phyloP scores from a whole-genome alignment of 2,113 vertebrate species.

The Xyliphius kryptos region DNA sequence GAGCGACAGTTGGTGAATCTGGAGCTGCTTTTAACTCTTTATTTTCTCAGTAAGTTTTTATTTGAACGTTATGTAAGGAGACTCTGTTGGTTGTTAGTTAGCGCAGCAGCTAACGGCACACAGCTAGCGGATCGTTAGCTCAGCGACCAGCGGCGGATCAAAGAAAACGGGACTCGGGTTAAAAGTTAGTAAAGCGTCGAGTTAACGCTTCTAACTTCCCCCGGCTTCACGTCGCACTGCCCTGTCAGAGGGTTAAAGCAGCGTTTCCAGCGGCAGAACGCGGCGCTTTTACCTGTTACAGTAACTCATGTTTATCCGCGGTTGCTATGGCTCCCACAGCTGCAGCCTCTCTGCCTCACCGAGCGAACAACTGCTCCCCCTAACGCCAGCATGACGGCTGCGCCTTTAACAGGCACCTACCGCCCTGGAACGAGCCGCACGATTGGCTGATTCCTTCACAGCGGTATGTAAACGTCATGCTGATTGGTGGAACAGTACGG shows the following conservation, averaged over 20 bases:
- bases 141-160: neutral
- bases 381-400: slow-evolving; percentile 47
- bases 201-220: neutral
- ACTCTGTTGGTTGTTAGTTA: neutral
- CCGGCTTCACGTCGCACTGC: neutral
- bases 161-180: slow-evolving; percentile 9
- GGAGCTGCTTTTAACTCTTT: no score
- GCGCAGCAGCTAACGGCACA: neutral
- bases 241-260: neutral
- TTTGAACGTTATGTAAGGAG: no score
- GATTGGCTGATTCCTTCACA: slow-evolving; percentile 50
- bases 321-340: slow-evolving; percentile 66
- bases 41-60: no score
- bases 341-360: slow-evolving; percentile 43
- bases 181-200: slow-evolving; percentile 28
- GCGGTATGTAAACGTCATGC: no score
- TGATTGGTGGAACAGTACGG: no score
- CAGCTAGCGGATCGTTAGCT: neutral
- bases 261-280: slow-evolving; percentile 36
- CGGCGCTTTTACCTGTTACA: slow-evolving; percentile 61
- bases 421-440: slow-evolving; percentile 35
- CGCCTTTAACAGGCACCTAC: slow-evolving; percentile 33
- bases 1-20: no score
- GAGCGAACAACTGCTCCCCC: slow-evolving; percentile 37
- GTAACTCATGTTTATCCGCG: slow-evolving; percentile 71